A percentile compares a stretch with the other conserved stretches of the same genome.
Conservation (phyloP, 2,888 invertebrate genomes). For the Bhutanitis thaidina region DNA sequence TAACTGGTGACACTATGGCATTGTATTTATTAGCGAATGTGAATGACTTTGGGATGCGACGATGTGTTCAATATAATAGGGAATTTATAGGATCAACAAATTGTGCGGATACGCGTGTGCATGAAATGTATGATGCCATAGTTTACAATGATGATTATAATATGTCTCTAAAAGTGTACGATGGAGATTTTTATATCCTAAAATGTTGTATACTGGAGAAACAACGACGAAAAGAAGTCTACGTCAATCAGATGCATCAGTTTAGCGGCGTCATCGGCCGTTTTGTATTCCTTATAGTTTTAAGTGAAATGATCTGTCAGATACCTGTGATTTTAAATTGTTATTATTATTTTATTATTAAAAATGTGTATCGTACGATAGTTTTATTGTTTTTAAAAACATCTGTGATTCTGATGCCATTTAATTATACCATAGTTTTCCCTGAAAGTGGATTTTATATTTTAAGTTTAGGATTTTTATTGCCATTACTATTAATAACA, state of each 20-base stretch:
- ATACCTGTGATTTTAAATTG: slow-evolving; percentile 69
- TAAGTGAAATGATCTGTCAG: slow-evolving; percentile 57
- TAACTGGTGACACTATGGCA: slow-evolving; percentile 32
- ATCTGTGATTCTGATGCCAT: slow-evolving; percentile 74
- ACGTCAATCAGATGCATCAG: slow-evolving; percentile 18
- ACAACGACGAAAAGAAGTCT: background rate
- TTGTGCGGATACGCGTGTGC: slow-evolving; percentile 18
- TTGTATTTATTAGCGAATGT: slow-evolving; percentile 15
- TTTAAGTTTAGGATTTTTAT: slow-evolving; percentile 50
- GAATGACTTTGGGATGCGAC: slow-evolving; percentile 22
- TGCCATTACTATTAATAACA: slow-evolving; percentile 29
- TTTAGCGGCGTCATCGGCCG: slow-evolving; percentile 30
- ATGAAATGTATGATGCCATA: slow-evolving; percentile 26
- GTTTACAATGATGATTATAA: slow-evolving; percentile 15
- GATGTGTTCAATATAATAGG: slow-evolving; percentile 31
- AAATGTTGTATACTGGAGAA: slow-evolving; percentile 26
- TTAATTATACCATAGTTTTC: slow-evolving; percentile 42
- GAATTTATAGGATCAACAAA: slow-evolving; percentile 19
- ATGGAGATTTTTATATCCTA: slow-evolving; percentile 25
- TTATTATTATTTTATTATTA: slow-evolving; percentile 58
- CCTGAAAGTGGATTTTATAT: slow-evolving; percentile 52
- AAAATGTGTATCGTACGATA: slow-evolving; percentile 60
- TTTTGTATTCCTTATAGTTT: slow-evolving; percentile 51
- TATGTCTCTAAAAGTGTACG: slow-evolving; percentile 12
- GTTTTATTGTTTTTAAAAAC: slow-evolving; percentile 55